Evolutionary conservation across 2,888 invertebrate genomes (phyloP), one percentile per base, ranked within the genome.

Genomic region (Helicoverpa assulta): DNA sequence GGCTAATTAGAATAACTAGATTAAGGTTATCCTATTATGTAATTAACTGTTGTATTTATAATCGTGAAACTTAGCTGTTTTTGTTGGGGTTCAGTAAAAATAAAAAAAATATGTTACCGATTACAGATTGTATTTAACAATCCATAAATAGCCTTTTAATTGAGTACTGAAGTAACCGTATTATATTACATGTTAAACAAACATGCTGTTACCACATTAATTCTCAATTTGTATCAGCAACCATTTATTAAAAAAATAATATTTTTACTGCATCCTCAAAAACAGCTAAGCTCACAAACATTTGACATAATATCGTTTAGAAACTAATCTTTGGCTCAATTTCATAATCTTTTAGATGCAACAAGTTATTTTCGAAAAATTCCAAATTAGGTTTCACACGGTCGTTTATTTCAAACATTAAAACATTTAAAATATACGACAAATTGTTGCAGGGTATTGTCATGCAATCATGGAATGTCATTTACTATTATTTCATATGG

Each of bases 381-480:
- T 66, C 21, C n/a, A 43, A 61, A 51, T 3, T 50, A 65, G 37
- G 61, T 80, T 61, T 40, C 67, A 64, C 53, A 16, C 60, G 59
- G 65, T 55, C 10, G 18, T 66, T 77, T 51, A 26, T 65, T 80
- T 76, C 43, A 53, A 16, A 69, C 74, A 67, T 81, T 61, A 58
- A 10, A 60, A 73, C 77, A 78, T 76, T 76, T 65, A 62, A 69
- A 67, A 78, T 62, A 78, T 74, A 83, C 80, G 53, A 84, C 80
- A 76, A 78, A 82, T 80, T 71, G 51, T 78, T 89, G 85, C 91
- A 91, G 91, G 90, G 91, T 91, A 91, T 82, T 82, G 81, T 89
- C 90, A 90, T 90, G 81, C 86, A 86, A 81, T 88, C 87, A 85
- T 89, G 84, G 82, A 83, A 63, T 72, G 67, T 78, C 82, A 82